Base-by-base conservation (phyloP, 2,797 vertebrate species). In the Sebastes paucispinis region DNA sequence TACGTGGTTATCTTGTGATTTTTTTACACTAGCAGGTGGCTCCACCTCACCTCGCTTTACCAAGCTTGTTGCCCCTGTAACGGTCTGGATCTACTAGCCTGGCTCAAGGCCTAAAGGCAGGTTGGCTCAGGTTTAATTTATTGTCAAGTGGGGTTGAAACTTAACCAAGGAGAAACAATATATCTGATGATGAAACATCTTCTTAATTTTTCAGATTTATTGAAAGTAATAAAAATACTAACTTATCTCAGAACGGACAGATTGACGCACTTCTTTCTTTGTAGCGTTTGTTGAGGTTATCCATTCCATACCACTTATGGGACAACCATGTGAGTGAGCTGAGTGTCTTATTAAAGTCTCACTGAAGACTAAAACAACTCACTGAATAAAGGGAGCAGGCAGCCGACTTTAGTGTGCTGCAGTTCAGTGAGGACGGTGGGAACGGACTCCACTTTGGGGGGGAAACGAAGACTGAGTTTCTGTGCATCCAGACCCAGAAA, bases 241-340 rank as follows among this genome's bases (percentile, higher is more conserved):
- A 88, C 34, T 78, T 64, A 86, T 80, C 68, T 86, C 76, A 89
- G 86, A 89, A 83, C 64, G 72, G 86, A 84, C 75, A 77, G 83
- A 81, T 78, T 87, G 77, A 85, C 9, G 68, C 83, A 88, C 81
- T 82, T 91, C 82, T 91, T 92, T 92, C 70, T 91, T 91, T 91
- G 79, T 80, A 84, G 83, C 57, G 66, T 87, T 89, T 87, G 67
- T 66, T 70, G 76, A 89, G 69, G 84, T 89, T 78, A 90, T 92
- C 87, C 83, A 93, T 92, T 94, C 92, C 92, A 88, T 34, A 75
- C n/a, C 75, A 87, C 52, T 71, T 79, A 68, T 80, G 83, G 72
- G 85, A 89, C 73, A 85, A 82, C 69, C 64, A 77, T 31, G 69
- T 32, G 62, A 83, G 77, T 63, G 83, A 84, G 80, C 72, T 22